These are phyloP conservation scores for Andrena dorsata DNA, from an alignment of 2,888 invertebrate genomes.

Conservation along the genomic window DNA sequence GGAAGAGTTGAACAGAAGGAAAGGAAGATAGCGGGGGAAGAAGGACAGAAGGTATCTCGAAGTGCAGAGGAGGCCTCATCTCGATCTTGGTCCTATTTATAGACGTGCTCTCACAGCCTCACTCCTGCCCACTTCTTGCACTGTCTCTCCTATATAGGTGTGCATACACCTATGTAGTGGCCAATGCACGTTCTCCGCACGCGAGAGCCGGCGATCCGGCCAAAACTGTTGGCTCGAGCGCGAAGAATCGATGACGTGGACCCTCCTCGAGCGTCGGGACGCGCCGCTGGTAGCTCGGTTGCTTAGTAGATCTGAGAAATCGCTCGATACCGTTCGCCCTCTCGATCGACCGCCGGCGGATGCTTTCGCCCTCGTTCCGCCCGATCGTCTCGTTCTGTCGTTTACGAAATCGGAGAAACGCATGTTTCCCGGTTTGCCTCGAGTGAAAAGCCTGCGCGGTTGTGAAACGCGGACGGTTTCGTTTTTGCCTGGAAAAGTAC, in stretches of 20 bases:
- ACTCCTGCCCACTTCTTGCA: conserved; percentile 82
- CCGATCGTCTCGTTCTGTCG: background rate
- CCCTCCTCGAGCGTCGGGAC: conserved; percentile 41
- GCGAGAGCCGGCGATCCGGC: conserved; percentile 60
- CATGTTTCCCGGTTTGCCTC: too few species aligned
- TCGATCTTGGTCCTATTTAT: conserved; percentile 83
- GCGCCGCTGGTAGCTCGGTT: background rate
- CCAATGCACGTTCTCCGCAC: conserved; percentile 64
- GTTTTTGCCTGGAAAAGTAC: background rate
- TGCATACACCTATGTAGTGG: conserved; percentile 64
- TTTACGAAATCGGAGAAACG: background rate
- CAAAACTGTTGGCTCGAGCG: conserved; percentile 66
- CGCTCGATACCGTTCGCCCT: conserved; percentile 14
- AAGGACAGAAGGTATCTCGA: conserved; percentile 74
- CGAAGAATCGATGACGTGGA: conserved; percentile 69
- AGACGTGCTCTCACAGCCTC: conserved; percentile 84
- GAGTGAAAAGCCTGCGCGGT: background rate
- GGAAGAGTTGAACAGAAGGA: conserved; percentile 40
- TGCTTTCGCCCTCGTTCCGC: conserved; percentile 17
- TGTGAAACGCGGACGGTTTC: background rate
- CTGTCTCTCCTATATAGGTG: conserved; percentile 78
- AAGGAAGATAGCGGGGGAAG: conserved; percentile 31
- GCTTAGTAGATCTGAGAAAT: conserved; percentile 30
- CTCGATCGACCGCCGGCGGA: conserved; percentile 52
- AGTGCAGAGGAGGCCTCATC: conserved; percentile 82